Percentiles rank a stretch among this genome's conserved stretches.
phyloP scores from a whole-genome alignment of 2,113 vertebrate species.

The Sialia sialis region DNA sequence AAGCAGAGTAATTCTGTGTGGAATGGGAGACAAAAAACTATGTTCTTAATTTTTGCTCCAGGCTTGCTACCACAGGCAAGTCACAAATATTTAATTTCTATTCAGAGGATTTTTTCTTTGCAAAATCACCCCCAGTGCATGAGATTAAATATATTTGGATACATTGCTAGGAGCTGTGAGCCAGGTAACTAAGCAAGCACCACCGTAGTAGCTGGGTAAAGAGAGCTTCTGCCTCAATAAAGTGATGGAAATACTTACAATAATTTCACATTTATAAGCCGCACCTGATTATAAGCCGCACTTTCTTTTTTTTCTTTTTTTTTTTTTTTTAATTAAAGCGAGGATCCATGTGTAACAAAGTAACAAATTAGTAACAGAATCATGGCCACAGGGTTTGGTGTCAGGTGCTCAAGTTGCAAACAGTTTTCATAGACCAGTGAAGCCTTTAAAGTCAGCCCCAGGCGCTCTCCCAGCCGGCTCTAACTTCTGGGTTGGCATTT shows the following conservation, averaged over 20 bases:
- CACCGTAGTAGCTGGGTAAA: not conserved
- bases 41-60: not conserved
- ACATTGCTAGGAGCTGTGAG: not conserved
- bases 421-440: too few relatives aligned
- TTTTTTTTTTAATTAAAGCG: too few relatives aligned
- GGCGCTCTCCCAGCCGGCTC: too few relatives aligned
- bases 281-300: too few relatives aligned
- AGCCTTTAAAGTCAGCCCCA: too few relatives aligned
- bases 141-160: not conserved
- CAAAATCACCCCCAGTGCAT: not conserved
- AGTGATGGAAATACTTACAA: accelerated
- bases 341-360: too few relatives aligned
- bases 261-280: too few relatives aligned
- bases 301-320: too few relatives aligned
- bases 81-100: not conserved
- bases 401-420: too few relatives aligned
- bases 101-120: not conserved
- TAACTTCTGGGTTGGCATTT: too few relatives aligned
- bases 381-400: too few relatives aligned
- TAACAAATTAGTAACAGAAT: too few relatives aligned
- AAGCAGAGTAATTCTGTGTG: not conserved
- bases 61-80: not conserved
- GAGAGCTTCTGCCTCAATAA: not conserved
- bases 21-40: not conserved
- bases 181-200: not conserved